Base-by-base conservation (phyloP, 2,113 vertebrate genomes). In the Phalacrocorax pelagicus region DNA sequence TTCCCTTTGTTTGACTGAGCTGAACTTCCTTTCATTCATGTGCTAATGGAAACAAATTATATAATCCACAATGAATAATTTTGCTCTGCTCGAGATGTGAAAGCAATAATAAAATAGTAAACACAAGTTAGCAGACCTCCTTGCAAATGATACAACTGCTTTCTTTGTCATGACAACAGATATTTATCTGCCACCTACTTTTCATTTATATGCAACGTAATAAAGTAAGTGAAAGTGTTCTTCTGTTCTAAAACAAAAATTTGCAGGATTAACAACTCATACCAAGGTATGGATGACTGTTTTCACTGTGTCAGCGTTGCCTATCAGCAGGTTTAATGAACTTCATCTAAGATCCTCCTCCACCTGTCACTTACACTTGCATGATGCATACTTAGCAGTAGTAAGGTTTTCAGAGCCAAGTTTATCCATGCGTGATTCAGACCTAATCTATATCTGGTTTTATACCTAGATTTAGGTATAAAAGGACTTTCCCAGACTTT, bases 41-140 rank as follows among this genome's bases (percentile, higher is more conserved):
- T 93, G 74, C 74, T 95, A 95, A 96, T 93, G 67, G 79, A 91
- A 96, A 87, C 74, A 94, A 96, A 94, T 0, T 7, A 88, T 86
- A 90, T 52, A 90, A 96, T 93, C 91, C 92, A 88, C 69, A 88
- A 91, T 94, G 87, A 97, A 97, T 91, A 92, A 97, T 93, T 95
- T 73, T 94, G 29, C 85, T 93, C 51, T 86, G 71, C 70, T 96
- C 11, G 6, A 89, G 74, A 95, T 96, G 67, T 83, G 94, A 96
- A 96, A 95, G 93, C 79, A 94, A 88, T 92, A 96, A 95, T 90
- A 83, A 96, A 94, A 95, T 54, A 91, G 89, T 91, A 95, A 97
- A 96, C 88, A 96, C 44, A 90, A 88, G 51, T 83, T 79, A 95
- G 85, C 87, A 86, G 87, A 91, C 79, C 90, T 90, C 30, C 51